Evolutionary conservation across 2,113 vertebrate genomes (phyloP).

Genomic region (Nanger granti): DNA sequence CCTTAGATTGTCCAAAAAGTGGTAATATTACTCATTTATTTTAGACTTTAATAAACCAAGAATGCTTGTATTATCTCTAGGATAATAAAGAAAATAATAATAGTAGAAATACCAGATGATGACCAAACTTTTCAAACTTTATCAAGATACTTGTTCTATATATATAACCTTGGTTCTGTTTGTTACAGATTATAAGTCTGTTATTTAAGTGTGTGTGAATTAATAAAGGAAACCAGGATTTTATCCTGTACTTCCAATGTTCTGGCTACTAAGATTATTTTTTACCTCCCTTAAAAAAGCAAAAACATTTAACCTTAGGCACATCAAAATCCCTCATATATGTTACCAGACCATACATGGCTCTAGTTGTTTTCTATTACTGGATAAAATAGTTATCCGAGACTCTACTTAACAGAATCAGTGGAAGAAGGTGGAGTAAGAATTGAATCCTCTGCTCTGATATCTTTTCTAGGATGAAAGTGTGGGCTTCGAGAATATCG

Average conservation of each 20-base stretch:
- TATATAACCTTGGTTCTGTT: not conserved
- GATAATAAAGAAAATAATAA: not conserved
- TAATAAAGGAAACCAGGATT: constrained; percentile 66
- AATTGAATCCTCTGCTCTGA: constrained; percentile 70
- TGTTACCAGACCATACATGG: constrained; percentile 41
- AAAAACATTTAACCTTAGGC: constrained; percentile 46
- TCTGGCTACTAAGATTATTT: constrained; percentile 34
- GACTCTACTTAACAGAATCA: constrained; percentile 70
- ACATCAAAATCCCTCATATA: constrained; percentile 29
- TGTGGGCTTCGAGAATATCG: constrained; percentile 45
- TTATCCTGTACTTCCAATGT: constrained; percentile 40
- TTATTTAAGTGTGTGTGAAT: constrained; percentile 43
- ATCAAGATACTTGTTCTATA: not conserved
- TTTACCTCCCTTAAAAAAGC: constrained; percentile 46
- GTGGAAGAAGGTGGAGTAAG: constrained; percentile 57
- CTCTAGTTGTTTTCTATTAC: constrained; percentile 25
- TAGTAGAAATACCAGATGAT: not conserved
- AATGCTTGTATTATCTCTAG: not conserved
- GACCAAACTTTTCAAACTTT: constrained; percentile 21
- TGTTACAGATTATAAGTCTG: constrained; percentile 44
- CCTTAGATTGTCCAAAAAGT: not conserved
- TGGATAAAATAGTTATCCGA: constrained; percentile 48
- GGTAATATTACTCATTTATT: not conserved
- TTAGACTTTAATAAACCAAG: not conserved
- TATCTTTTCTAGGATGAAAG: constrained; percentile 66